Conservation (phyloP, 2,113 vertebrate genomes). For the Acanthochromis polyacanthus region DNA sequence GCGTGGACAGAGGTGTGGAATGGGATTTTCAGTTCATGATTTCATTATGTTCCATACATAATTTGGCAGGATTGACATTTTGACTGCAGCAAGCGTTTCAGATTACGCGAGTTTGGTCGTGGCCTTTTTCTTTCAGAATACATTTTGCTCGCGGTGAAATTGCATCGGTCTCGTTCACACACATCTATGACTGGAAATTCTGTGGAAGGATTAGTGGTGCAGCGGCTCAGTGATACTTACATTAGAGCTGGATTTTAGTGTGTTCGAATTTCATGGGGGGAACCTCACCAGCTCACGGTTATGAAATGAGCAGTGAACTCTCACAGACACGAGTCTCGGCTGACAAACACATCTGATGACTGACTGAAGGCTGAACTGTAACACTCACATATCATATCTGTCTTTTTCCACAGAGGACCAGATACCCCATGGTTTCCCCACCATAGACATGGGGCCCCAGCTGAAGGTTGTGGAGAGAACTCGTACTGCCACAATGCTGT, state of each 20-base stretch:
- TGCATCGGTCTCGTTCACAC: constrained; percentile 13
- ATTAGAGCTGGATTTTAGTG: constrained; percentile 52
- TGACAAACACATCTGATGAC: neutral
- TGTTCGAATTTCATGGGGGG: constrained; percentile 14
- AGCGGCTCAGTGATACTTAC: constrained; percentile 35
- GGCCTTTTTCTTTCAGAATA: constrained; percentile 20
- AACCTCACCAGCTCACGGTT: constrained; percentile 19
- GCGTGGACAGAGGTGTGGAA: constrained; percentile 14
- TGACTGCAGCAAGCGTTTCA: constrained; percentile 27
- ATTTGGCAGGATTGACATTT: constrained; percentile 41
- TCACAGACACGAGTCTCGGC: constrained; percentile 1
- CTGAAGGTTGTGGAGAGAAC: constrained; percentile 97
- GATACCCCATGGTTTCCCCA: constrained; percentile 94
- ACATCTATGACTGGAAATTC: constrained; percentile 56
- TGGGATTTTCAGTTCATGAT: constrained; percentile 33
- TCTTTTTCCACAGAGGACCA: constrained; percentile 89
- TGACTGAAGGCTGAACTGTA: neutral
- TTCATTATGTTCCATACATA: constrained; percentile 31
- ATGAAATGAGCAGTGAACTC: constrained; percentile 5
- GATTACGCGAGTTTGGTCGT: constrained; percentile 17
- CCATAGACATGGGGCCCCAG: constrained; percentile 98
- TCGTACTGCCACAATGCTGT: constrained; percentile 96
- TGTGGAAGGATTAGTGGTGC: constrained; percentile 59
- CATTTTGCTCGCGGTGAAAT: constrained; percentile 16
- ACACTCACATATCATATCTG: neutral